Evolutionary conservation across 2,888 invertebrate species (phyloP), one percentile per base, ranked within the genome.

Genomic region (Dysmachus trigonus): DNA sequence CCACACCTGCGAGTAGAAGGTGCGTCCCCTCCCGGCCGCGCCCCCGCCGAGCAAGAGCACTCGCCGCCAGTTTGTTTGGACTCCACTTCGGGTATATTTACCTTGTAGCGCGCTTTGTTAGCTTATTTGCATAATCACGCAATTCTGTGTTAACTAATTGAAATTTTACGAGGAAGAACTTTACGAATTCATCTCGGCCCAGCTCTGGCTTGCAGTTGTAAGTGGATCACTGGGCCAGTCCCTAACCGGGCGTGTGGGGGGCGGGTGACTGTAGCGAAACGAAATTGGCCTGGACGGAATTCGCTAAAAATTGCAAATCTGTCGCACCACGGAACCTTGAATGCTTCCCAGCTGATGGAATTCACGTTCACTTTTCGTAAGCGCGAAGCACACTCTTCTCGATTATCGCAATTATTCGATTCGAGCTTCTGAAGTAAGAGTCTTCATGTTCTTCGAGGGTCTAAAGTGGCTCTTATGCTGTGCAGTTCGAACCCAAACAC

Each of bases 121-220:
- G 51, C 79, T 79, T 79, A 51, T 79, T 79, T 79, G 51, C 79
- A 79, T 79, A 79, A 51, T 51, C 51, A 47, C 79, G 41, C 51
- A 51, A 51, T 79, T 41, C 51, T 53, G 79, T 79, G 79, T 51
- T 79, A 79, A 79, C 51, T 79, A 79, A 79, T 79, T 79, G 79
- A 79, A 79, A 79, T 79, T 51, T 79, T 79, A 51, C 79, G 79
- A 79, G 79, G 51, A 79, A 31, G 79, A 79, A 79, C 47, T 47
- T 79, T 47, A 47, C 79, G 47, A 18, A 79, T 30, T 79, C 76
- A 35, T 35, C 76, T 76, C 38, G 35, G 13, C n/a, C n/a, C 22
- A 27, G 76, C 13, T 33, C 3, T 79, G 51, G 41, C 22, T 35
- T 77, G 77, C 38, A 38, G 35, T 27, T 76, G 38, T 76, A 33